Percentiles rank a stretch among this genome's conserved stretches.
phyloP scores from a whole-genome alignment of 2,113 vertebrate genomes.

The Lynx canadensis region DNA sequence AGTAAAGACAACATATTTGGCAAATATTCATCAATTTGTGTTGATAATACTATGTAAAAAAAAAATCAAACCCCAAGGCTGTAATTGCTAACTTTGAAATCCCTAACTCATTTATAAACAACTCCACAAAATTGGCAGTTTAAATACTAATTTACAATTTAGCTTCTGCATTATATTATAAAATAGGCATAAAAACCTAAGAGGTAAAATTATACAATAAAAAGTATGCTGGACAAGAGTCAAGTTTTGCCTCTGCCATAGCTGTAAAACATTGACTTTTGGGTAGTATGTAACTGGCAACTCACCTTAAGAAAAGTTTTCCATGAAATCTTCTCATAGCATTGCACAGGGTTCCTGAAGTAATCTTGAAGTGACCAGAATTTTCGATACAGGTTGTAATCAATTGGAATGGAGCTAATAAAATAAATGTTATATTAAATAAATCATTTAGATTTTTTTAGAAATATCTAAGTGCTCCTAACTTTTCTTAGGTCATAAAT shows the following conservation, averaged over 20 bases:
- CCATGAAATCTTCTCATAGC: conserved; percentile 98
- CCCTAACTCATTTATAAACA: conserved; percentile 24
- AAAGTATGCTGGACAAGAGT: not conserved
- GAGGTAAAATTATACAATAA: conserved; percentile 7
- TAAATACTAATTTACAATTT: conserved; percentile 35
- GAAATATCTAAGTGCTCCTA: not conserved
- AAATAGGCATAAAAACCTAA: not conserved
- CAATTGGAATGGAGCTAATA: conserved; percentile 96
- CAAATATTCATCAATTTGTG: conserved; percentile 10
- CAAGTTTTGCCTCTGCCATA: not conserved
- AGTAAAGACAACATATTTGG: not conserved
- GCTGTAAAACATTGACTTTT: not conserved
- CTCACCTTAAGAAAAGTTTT: conserved; percentile 98
- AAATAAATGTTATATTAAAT: conserved; percentile 50
- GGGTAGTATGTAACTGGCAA: not conserved
- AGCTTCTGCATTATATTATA: not conserved
- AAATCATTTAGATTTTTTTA: conserved; percentile 9
- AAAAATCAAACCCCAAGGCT: not conserved
- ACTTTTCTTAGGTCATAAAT: not conserved
- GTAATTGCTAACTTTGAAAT: conserved; percentile 50
- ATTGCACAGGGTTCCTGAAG: conserved; percentile 98
- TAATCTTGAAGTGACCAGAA: conserved; percentile 99
- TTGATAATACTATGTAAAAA: not conserved
- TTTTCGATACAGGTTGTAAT: conserved; percentile 99
- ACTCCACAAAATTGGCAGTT: not conserved